Evolutionary conservation across 2,888 invertebrate genomes (phyloP).

Genomic region (Xestia xanthographa): DNA sequence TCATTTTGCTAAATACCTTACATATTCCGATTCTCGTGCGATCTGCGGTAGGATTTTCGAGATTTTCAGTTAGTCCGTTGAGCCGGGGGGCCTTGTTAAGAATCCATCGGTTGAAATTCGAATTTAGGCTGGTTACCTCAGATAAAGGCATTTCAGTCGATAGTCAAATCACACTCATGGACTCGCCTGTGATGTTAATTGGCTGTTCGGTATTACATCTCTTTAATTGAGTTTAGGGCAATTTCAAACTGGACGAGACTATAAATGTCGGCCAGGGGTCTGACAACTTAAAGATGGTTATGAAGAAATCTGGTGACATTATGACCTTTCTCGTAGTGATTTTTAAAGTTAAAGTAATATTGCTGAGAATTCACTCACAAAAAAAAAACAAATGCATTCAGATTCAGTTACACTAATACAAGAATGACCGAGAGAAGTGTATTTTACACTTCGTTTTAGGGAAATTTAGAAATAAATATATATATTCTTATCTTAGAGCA

Average conservation of each 20-base stretch:
- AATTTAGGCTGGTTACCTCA: slow-evolving; percentile 76
- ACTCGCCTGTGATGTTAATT: slow-evolving; percentile 23
- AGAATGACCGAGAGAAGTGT: neutral
- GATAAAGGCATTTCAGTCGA: slow-evolving; percentile 75
- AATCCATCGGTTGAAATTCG: slow-evolving; percentile 83
- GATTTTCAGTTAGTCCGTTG: slow-evolving; percentile 83
- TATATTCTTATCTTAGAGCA: neutral
- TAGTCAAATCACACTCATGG: slow-evolving; percentile 48
- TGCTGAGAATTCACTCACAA: neutral
- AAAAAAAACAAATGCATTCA: neutral
- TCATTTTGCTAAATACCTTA: slow-evolving; percentile 86
- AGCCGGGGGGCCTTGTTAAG: slow-evolving; percentile 85
- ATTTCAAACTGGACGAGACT: neutral
- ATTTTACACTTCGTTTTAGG: neutral
- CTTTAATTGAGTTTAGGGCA: neutral
- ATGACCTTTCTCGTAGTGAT: neutral
- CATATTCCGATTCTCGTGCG: slow-evolving; percentile 87
- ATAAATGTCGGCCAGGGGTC: neutral
- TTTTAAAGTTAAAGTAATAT: neutral
- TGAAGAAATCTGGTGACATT: neutral
- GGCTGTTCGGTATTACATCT: slow-evolving; percentile 2
- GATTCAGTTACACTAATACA: too few relatives aligned
- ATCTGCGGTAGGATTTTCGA: slow-evolving; percentile 87
- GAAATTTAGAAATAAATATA: slow-evolving; percentile 16
- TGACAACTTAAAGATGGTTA: neutral